Evolutionary conservation across 2,888 invertebrate species (phyloP), one percentile per base, ranked within the genome.

Genomic region (Xanthorhoe designata): DNA sequence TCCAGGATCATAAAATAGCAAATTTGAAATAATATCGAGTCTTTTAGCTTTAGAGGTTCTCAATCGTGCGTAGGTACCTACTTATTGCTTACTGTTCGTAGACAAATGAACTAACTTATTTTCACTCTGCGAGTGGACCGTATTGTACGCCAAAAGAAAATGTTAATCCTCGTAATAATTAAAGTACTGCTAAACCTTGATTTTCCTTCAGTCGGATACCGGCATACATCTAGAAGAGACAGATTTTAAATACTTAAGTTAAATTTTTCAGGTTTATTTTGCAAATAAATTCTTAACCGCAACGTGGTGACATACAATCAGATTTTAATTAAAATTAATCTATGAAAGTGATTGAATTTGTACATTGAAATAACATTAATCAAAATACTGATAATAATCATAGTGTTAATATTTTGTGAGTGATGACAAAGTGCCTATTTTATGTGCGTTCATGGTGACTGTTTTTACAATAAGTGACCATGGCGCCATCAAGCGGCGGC

Each of bases 401-500:
- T 24, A n/a, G 24, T 51, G 19, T 57, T 15, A 69, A 68, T 61
- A 57, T 60, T 64, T 49, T 61, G 58, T 63, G 61, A 49, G 50
- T 52, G 61, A 62, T 50, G 66, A 64, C 76, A 66, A 68, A 69
- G 56, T 66, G 77, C 77, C 68, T 75, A 72, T 81, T 85, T 84
- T 83, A 92, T 92, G 92, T 84, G 81, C 85, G 86, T 89, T 84
- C 82, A 96, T 96, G 96, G 96, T 96, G 92, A 95, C 95, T 90
- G 95, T 96, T 90, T 95, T 95, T 84, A 90, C 95, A 70, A 89
- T 95, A 79, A 94, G 93, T 84, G 94, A 95, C 49, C 88, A 94
- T 92, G 94, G 92, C 93, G 90, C 93, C 95, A 86, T 91, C 91
- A 92, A 92, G 92, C 93, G 93, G 90, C 91, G 91, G 86, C 94